Base-by-base conservation (phyloP, 2,113 vertebrate genomes). In the Chionomys nivalis region DNA sequence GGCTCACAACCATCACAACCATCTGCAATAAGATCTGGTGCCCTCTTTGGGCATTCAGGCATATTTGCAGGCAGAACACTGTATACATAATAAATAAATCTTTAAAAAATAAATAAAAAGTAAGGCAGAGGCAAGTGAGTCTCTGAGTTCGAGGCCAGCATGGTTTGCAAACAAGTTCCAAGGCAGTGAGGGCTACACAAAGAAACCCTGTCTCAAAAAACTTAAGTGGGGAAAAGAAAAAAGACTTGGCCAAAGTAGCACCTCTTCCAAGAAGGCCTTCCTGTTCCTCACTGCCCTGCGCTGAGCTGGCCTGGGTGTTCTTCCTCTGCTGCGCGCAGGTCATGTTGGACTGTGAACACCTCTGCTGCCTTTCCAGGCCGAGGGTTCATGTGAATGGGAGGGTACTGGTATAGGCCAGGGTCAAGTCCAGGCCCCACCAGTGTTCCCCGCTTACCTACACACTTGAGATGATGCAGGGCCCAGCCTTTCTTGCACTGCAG, bases 401-500 rank as follows among this genome's bases (percentile, higher is more conserved):
- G 33, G 28, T 42, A 42, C 0, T 26, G 66, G 61, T 82, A 6
- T 33, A 12, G 21, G 39, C n/a, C 1, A 49, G 17, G 16, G 31
- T 14, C 23, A 44, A 36, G 26, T 6, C 44, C 17, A 8, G 61
- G 77, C n/a, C 61, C 72, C 14, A 14, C 39, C 73, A 7, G 13
- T 8, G 61, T 87, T 28, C 33, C 31, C 66, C 58, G 98, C 99
- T 99, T 98, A 99, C 99, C 99, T 0, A 99, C 98, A 98, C 99
- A 99, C 98, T 99, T 99, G 98, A 99, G 99, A 97, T 99, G 99
- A 0, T 99, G 99, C 96, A 99, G 98, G 86, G 99, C 98, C 99
- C 99, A 99, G 82, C 99, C 99, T 2, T 99, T 98, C 98, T 99
- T 99, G 98, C 99, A 99, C 89, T 99, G 99, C 13, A 99, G 98